These are phyloP conservation scores for Acanthococcus lagerstroemiae DNA, from an alignment of 2,888 invertebrate species.

Conservation along the genomic window DNA sequence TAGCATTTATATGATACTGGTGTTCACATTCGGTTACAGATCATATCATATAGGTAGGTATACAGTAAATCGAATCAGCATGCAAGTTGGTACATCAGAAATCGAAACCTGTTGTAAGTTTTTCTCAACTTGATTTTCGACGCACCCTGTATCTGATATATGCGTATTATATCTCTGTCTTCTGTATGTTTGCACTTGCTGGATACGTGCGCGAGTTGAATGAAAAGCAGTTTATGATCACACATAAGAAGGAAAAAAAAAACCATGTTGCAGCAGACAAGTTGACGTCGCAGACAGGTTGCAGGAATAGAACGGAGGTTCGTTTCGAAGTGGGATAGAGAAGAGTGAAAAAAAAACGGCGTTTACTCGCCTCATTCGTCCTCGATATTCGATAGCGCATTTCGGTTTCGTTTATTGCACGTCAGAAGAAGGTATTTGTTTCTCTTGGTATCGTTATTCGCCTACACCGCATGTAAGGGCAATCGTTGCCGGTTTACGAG, in stretches of 20 bases:
- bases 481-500: too few species aligned
- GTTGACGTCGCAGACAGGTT: conserved; percentile 30
- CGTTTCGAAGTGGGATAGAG: not conserved
- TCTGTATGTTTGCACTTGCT: conserved; percentile 29
- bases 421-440: conserved; percentile 16
- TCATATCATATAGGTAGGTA: too few species aligned
- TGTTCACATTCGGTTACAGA: too few species aligned
- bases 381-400: conserved; percentile 16
- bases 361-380: conserved; percentile 19
- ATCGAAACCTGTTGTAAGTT: too few species aligned
- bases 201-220: conserved; percentile 19
- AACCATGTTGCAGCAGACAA: conserved; percentile 24
- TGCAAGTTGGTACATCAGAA: too few species aligned
- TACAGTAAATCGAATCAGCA: too few species aligned
- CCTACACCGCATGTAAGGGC: too few species aligned
- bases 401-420: conserved; percentile 25
- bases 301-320: conserved; percentile 21
- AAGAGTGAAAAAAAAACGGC: conserved; percentile 12
- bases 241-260: not conserved
- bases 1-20: too few species aligned
- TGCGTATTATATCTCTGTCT: too few species aligned
- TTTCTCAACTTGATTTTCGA: too few species aligned
- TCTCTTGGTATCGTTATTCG: too few species aligned
- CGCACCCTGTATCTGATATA: too few species aligned
- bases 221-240: conserved; percentile 4